Evolutionary conservation across 2,797 vertebrate species (phyloP).

Genomic region (Scolopax bukidnonensis): DNA sequence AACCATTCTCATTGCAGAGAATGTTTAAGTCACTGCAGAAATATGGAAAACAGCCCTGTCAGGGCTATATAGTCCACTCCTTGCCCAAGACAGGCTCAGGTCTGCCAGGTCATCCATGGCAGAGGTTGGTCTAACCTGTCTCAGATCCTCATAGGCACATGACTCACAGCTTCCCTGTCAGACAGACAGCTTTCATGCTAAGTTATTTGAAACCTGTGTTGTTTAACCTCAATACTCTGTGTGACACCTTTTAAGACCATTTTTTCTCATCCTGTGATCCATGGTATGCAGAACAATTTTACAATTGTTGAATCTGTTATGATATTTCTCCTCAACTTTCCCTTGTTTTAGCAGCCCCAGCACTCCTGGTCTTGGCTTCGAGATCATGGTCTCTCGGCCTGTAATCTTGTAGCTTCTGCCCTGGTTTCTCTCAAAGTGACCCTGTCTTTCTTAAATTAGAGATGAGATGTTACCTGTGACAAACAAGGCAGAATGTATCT

Average conservation of each 20-base stretch:
- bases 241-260: background rate
- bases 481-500: background rate
- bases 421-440: background rate
- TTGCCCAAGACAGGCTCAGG: background rate
- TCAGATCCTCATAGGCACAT: background rate
- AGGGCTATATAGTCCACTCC: background rate
- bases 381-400: background rate
- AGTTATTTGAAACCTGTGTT: background rate
- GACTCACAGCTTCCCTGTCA: background rate
- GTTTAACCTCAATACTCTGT: background rate
- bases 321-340: background rate
- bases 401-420: background rate
- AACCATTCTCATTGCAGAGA: background rate
- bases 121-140: background rate
- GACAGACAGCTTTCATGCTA: background rate
- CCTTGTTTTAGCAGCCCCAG: background rate
- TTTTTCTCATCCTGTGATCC: background rate
- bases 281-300: background rate
- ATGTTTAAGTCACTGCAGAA: background rate
- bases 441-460: background rate
- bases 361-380: rapidly evolving
- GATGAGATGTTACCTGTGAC: background rate
- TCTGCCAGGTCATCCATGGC: background rate
- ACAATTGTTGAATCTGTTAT: background rate
- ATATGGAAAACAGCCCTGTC: background rate